phyloP scores from a whole-genome alignment of 2,113 vertebrate genomes.

The Rhynchopsitta pachyrhyncha region DNA sequence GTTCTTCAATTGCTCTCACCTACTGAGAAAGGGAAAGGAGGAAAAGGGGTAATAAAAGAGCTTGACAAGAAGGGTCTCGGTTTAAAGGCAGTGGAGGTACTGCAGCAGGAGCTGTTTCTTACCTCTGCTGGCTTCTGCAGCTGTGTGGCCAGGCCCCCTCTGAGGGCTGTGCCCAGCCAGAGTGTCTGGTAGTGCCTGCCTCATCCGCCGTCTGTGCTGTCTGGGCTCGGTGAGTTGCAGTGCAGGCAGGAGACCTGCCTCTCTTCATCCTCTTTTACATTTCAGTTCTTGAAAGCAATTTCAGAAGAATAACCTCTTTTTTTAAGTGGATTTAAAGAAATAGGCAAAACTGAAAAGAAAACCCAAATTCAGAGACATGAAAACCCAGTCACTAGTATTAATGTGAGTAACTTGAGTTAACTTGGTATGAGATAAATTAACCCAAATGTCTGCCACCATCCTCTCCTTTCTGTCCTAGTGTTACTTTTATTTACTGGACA shows the following conservation, averaged over 20 bases:
- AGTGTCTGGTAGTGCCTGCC: neutral
- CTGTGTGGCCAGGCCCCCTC: neutral
- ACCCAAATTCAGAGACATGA: neutral
- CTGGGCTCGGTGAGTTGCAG: neutral
- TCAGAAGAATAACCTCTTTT: neutral
- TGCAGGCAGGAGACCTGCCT: neutral
- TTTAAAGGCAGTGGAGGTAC: neutral
- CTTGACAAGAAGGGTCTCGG: neutral
- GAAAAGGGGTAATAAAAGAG: rapidly evolving
- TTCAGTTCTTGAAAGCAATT: neutral
- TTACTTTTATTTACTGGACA: neutral
- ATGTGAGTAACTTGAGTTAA: neutral
- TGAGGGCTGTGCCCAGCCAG: neutral
- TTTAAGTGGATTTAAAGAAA: neutral
- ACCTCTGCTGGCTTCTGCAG: neutral
- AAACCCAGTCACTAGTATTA: neutral
- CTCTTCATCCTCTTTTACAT: neutral
- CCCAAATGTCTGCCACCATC: neutral
- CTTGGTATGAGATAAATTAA: neutral
- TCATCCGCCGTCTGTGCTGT: neutral
- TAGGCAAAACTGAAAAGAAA: neutral
- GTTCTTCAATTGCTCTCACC: neutral
- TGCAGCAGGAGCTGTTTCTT: neutral
- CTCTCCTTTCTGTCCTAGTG: neutral
- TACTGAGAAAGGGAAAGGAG: neutral